phyloP scores from a whole-genome alignment of 2,888 invertebrate species.

The Ctenicera cuprea region DNA sequence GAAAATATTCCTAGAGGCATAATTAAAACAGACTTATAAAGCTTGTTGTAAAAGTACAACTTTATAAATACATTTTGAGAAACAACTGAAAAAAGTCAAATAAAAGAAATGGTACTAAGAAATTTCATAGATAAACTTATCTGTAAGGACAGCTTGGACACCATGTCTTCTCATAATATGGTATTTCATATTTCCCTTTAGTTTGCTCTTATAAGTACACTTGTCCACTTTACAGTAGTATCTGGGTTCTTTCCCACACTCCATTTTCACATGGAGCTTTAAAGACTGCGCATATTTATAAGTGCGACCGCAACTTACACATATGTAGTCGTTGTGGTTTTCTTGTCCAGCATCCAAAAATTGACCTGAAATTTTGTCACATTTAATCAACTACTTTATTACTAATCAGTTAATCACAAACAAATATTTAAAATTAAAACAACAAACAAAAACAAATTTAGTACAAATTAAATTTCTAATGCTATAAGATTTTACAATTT shows the following conservation, averaged over 20 bases:
- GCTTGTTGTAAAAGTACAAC: too few species aligned
- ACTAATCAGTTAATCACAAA: too few species aligned
- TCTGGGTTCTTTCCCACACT: conserved; percentile 63
- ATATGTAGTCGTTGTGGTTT: conserved; percentile 60
- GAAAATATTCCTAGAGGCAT: too few species aligned
- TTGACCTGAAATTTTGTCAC: neutral
- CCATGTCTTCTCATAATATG: conserved; percentile 44
- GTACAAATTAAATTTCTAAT: too few species aligned
- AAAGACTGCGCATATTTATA: conserved; percentile 84
- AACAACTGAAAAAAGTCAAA: too few species aligned
- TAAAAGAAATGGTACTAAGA: too few species aligned
- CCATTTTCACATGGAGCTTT: conserved; percentile 81
- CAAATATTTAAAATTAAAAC: too few species aligned
- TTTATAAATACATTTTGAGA: too few species aligned
- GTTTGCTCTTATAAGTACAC: conserved; percentile 48
- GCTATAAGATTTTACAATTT: conserved; percentile 12
- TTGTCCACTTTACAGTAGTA: conserved; percentile 25
- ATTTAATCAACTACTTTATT: too few species aligned
- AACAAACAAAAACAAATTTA: too few species aligned
- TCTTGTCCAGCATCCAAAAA: neutral
- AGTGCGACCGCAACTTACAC: conserved; percentile 82
- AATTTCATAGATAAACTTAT: neutral
- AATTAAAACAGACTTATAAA: too few species aligned
- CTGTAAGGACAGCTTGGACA: neutral
- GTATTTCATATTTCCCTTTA: conserved; percentile 51